Evolutionary conservation across 2,113 vertebrate species (phyloP), one percentile per base, ranked within the genome.

Genomic region (Eonycteris spelaea): DNA sequence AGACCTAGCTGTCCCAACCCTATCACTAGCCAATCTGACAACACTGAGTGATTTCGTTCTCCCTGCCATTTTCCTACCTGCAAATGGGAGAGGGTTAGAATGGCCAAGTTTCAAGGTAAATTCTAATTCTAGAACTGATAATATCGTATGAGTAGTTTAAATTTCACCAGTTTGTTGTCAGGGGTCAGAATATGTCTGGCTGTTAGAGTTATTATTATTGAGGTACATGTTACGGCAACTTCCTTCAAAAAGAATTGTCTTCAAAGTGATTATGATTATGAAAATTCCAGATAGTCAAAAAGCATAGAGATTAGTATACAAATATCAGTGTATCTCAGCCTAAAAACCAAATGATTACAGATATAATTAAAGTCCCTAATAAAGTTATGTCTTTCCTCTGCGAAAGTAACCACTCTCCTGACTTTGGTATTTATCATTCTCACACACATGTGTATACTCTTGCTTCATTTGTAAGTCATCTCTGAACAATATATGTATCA

Each of bases 251-350:
- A 77, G 61, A 89, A 70, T 45, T 91, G 35, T 95, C 88, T 91
- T 93, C 55, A 65, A 24, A 86, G 26, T 33, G 43, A 51, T 30
- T 90, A 21, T 90, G 79, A 94, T 30, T 87, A 21, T 90, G 79
- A 94, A 95, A 86, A 74, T 90, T 90, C 35, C 63, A 86, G 45
- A 33, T 91, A 84, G 21, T 96, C 22, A 68, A 63, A 91, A 90
- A 90, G n/a, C 63, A 75, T 35, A 63, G 87, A 89, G 45, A 84
- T 70, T 65, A 40, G 5, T 68, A 65, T 59, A 79, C 7, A 89
- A 78, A 55, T 28, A 73, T 65, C 43, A 79, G 10, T 63, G 45
- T 2, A 67, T 22, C 40, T 88, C 77, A 43, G 19, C 24, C 82
- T 92, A 67, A 94, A 73, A 93, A 88, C 43, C 53, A 95, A 28